Evolutionary conservation across 2,888 invertebrate genomes (phyloP).

Genomic region (Synanthedon tipuliformis): DNA sequence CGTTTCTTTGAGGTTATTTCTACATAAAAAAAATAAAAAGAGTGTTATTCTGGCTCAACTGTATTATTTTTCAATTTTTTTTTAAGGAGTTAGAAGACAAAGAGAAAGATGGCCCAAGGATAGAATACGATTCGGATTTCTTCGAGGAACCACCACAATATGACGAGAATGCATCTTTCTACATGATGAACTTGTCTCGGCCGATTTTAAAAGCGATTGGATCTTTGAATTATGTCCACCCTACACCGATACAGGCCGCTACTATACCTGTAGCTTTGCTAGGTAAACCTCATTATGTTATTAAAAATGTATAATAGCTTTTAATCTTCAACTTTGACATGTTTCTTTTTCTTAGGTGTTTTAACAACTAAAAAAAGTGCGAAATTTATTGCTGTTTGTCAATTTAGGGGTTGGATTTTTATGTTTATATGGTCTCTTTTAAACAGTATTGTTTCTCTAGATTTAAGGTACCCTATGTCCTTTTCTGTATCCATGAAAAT

Average conservation of each 20-base stretch:
- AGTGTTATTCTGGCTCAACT: too few species aligned
- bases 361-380: too few species aligned
- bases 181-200: conserved; percentile 96
- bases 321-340: neutral
- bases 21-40: too few species aligned
- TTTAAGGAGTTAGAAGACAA: conserved; percentile 60
- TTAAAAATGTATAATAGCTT: neutral
- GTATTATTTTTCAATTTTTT: neutral
- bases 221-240: conserved; percentile 88
- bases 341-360: too few species aligned
- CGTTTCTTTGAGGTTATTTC: too few species aligned
- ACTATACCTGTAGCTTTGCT: conserved; percentile 94
- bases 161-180: conserved; percentile 80
- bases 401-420: too few species aligned
- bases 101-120: conserved; percentile 41
- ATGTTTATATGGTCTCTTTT: too few species aligned
- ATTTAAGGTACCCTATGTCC: too few species aligned
- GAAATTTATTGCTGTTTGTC: too few species aligned
- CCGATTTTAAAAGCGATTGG: conserved; percentile 93
- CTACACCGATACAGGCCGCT: conserved; percentile 96
- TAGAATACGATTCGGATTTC: conserved; percentile 57
- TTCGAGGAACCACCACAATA: conserved; percentile 76
- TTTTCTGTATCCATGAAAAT: too few species aligned
- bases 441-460: too few species aligned
- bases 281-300: conserved; percentile 39